phyloP scores from a whole-genome alignment of 2,888 invertebrate genomes.

The Drosophila melanosoma region DNA sequence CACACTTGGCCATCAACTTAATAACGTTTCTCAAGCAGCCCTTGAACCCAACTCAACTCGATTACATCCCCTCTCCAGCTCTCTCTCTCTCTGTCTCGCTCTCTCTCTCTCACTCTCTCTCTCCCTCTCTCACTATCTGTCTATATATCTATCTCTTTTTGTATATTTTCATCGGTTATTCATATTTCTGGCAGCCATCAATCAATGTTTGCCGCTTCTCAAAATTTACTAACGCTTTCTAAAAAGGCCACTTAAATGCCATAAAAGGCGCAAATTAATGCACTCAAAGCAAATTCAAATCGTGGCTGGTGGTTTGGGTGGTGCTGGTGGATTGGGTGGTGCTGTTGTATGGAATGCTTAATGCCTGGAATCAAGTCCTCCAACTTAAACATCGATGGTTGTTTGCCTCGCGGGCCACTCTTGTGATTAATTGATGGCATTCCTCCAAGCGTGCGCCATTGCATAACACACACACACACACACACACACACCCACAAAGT shows the following conservation, averaged over 20 bases:
- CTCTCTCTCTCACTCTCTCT: neutral
- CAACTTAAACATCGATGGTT: conserved; percentile 30
- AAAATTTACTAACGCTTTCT: conserved; percentile 14
- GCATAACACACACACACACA: conserved; percentile 46
- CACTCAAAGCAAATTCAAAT: conserved; percentile 72
- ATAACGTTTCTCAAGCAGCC: conserved; percentile 11
- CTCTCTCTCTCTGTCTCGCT: neutral
- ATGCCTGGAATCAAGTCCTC: conserved; percentile 54
- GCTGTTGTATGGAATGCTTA: conserved; percentile 2
- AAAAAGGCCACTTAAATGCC: conserved; percentile 69
- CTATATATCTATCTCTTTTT: neutral
- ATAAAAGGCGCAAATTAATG: conserved; percentile 77
- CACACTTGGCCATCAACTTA: conserved; percentile 3
- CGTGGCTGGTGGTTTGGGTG: neutral
- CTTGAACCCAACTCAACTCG: conserved; percentile 11
- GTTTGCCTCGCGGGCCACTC: conserved; percentile 67
- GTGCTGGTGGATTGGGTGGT: neutral
- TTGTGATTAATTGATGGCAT: conserved; percentile 80
- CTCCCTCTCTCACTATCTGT: neutral
- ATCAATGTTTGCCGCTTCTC: conserved; percentile 51
- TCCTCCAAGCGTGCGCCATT: conserved; percentile 54
- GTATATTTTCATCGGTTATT: conserved; percentile 18
- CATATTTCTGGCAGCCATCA: conserved; percentile 72
- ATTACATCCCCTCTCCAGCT: neutral
- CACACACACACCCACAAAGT: conserved; percentile 21